phyloP scores from a whole-genome alignment of 2,888 invertebrate species.

The Nasonia oneida region DNA sequence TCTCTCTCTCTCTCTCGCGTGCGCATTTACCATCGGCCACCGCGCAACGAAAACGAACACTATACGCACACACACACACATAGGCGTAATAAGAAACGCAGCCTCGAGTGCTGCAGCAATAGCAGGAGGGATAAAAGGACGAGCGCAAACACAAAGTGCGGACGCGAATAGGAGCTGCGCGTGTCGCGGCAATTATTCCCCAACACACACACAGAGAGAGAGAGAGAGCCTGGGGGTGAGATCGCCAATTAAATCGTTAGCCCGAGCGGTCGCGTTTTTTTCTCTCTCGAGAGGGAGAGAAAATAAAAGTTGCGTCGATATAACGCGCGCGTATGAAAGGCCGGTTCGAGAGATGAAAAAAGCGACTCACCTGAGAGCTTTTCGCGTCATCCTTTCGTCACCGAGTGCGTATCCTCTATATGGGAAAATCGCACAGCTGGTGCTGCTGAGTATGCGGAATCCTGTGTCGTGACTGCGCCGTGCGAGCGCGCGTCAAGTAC shows the following conservation, averaged over 20 bases:
- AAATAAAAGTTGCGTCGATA: not conserved
- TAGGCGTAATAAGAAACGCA: not conserved
- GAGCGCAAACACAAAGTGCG: not conserved
- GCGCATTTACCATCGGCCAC: not conserved
- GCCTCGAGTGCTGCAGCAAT: not conserved
- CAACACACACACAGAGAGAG: not conserved
- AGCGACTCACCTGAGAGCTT: conserved; percentile 19
- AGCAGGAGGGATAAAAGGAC: not conserved
- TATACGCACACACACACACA: not conserved
- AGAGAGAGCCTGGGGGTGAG: not conserved
- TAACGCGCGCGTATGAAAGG: no score
- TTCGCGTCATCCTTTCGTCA: not conserved
- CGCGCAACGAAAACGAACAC: not conserved
- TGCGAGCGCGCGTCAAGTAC: conserved; percentile 21
- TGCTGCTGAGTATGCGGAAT: not conserved
- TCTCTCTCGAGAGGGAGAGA: not conserved
- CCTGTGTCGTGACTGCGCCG: not conserved
- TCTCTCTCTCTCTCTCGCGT: not conserved
- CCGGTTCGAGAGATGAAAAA: not conserved
- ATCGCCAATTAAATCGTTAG: conserved; percentile 44
- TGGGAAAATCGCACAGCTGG: not conserved
- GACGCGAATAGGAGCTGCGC: conserved; percentile 7
- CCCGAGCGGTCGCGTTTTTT: not conserved
- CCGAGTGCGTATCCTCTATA: no score
- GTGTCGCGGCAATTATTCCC: conserved; percentile 13